Percentiles rank a stretch among this genome's conserved stretches.
Evolutionary conservation across 1,140 invertebrate genomes (phyloP).

Genomic region (Bombyx mori): ASM3026992v2 NC_085116.1:11528501-11529000

Average conservation of each 20-base stretch:
- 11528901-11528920: constrained; percentile 40
- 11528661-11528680: constrained; percentile 58
- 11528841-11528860: constrained; percentile 48
- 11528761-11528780: constrained; percentile 59
- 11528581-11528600: constrained; percentile 34
- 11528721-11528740: constrained; percentile 52
- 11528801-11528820: constrained; percentile 66
- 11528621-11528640: constrained; percentile 41
- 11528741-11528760: constrained; percentile 59
- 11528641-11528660: constrained; percentile 29
- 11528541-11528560: not conserved
- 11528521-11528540: too few species aligned
- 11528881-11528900: constrained; percentile 63
- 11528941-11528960: constrained; percentile 33
- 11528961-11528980: constrained; percentile 36
- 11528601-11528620: constrained; percentile 44
- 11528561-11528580: constrained; percentile 22
- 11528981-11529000: constrained; percentile 66
- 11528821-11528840: constrained; percentile 63
- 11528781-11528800: constrained; percentile 59
- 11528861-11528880: constrained; percentile 61
- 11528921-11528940: constrained; percentile 55
- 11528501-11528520: too few species aligned
- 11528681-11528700: constrained; percentile 52
- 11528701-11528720: constrained; percentile 44